These are phyloP conservation scores for Tachuris rubrigastra DNA, from an alignment of 2,113 vertebrate species.

Conservation along the genomic window DNA sequence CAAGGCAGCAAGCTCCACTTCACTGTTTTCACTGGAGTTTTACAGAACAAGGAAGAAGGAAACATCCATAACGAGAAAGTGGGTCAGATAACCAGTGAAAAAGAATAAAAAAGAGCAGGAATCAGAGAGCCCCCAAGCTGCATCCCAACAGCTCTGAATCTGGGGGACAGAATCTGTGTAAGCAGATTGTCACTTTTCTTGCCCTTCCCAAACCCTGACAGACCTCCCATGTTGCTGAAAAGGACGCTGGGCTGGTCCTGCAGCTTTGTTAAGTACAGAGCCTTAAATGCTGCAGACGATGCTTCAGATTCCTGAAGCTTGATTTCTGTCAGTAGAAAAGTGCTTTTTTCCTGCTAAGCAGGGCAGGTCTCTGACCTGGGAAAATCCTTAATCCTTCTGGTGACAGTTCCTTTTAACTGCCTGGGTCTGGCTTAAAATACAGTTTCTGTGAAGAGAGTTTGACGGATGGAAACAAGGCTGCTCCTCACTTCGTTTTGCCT, in stretches of 20 bases:
- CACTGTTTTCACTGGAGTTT: neutral
- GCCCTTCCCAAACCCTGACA: neutral
- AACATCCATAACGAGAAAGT: neutral
- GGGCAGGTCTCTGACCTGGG: constrained; percentile 45
- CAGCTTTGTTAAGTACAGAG: neutral
- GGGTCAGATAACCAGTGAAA: neutral
- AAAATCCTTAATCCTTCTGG: constrained; percentile 47
- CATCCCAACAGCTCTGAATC: neutral
- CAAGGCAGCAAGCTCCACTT: neutral
- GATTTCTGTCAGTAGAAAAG: constrained; percentile 22
- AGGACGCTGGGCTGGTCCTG: neutral
- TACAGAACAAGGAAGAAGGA: neutral
- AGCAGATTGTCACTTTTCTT: neutral
- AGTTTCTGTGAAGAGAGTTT: neutral
- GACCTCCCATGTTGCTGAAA: neutral
- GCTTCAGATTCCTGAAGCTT: constrained; percentile 4
- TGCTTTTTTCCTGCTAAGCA: constrained; percentile 23
- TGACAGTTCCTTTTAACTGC: constrained; percentile 38
- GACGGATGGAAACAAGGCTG: neutral
- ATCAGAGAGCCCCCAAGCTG: neutral
- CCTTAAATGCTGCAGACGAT: neutral
- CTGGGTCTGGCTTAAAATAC: constrained; percentile 38
- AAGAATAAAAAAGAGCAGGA: neutral
- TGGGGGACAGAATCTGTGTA: neutral
- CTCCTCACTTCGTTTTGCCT: neutral